Evolutionary conservation across 2,113 vertebrate species (phyloP), one percentile per base, ranked within the genome.

Genomic region (Rafetus swinhoei): DNA sequence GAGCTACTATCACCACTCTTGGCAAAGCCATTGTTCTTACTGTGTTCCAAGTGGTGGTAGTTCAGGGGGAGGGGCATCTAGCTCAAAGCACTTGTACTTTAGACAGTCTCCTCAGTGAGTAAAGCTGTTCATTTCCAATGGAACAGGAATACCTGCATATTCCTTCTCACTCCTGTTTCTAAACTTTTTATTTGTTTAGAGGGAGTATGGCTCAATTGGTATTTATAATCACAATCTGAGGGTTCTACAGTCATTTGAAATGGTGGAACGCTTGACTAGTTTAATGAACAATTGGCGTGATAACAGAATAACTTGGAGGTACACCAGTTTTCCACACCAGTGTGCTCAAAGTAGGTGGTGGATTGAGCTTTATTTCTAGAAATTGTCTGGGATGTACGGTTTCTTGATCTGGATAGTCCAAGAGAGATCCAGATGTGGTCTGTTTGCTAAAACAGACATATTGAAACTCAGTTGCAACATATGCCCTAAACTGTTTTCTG

Each of bases 61-160:
- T 7, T 18, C 16, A n/a, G 16, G 3, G 16, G 62, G 15, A 32
- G 32, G 2, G 3, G 10, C 4, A 2, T 12, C 22, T 4, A 69
- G 32, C 62, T 69, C 7, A n/a, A 18, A 69, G 62, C n/a, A 8
- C 62, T 69, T 69, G 29, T 69, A 69, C 15, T 69, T n/a, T 29
- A 69, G 7, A 69, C 32, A 69, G 18, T 69, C 62, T n/a, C 14
- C 15, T 69, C 62, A 4, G 4, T 7, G 14, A 69, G 32, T n/a
- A n/a, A 69, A 69, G 62, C 62, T n/a, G 32, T 32, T 16, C 18
- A 32, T 69, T 69, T 69, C 7, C 62, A 69, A 32, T n/a, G 62
- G 32, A 16, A n/a, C 32, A 69, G 62, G 32, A 69, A 69, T 16
- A n/a, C 15, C 62, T 69, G 32, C n/a, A n/a, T n/a, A n/a, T 69